Evolutionary conservation across 2,888 invertebrate species (phyloP), one percentile per base, ranked within the genome.

Genomic region (Pachycephus smyrnensis): DNA sequence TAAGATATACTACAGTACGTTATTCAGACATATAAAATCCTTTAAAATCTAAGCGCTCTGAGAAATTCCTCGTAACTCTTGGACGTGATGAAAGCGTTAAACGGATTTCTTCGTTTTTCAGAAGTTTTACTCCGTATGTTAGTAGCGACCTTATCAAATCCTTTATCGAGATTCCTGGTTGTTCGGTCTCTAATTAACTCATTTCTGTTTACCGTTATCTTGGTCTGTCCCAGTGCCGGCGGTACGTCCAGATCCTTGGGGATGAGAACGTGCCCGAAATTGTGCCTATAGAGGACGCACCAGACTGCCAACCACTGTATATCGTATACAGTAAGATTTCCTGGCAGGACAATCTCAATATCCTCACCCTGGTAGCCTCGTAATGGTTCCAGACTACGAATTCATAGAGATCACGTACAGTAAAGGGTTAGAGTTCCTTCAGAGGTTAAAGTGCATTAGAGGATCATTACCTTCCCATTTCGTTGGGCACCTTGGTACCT

Each of bases 241-340:
- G 98, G 98, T 30, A 98, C 97, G 85, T 98, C 97, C 86, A 98
- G 92, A 86, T 97, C 96, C 89, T 96, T 96, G 0, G 98, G 98
- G 76, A 98, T 95, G 88, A 94, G 93, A 1, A 98, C 97, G 88
- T 98, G 97, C 0, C 98, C 98, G 90, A 98, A 98, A 92, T 98
- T 97, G 89, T 98, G 97, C 9, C 95, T 92, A 92, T 96, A 97
- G 88, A 95, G 95, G n/a, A 97, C 96, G 89, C 98, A 98, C 97
- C 97, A 98, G 0, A 98, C 95, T 0, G 97, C 94, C 40, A 98
- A 93, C 97, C 97, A 98, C 92, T 98, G 97, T 85, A 98, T 96
- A 91, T 97, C 97, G 92, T 97, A 96, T 1, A 97, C 97, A 0
- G 97, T 97, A 83, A 97, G 92, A 86, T 95, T 94, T 75, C 95